Evolutionary conservation across 2,797 vertebrate genomes (phyloP), one percentile per base, ranked within the genome.

Genomic region (Galaxias olidus): DNA sequence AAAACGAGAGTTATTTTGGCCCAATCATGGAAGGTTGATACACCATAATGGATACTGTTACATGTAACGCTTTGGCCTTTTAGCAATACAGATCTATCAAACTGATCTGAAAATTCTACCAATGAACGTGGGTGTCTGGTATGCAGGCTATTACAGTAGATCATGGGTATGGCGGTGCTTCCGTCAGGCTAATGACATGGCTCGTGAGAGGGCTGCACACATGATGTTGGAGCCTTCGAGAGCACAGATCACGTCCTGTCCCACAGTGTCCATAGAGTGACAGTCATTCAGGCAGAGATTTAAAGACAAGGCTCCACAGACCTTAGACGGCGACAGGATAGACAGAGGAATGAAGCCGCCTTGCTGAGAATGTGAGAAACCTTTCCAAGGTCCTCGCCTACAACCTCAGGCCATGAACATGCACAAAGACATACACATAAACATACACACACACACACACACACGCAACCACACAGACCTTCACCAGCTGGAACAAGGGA

Each of bases 181-280:
- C 72, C 65, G 79, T 77, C 66, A 74, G 59, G 68, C 63, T 79
- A 67, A 78, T 84, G 75, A 72, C 78, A 46, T 63, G 62, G 41
- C 7, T 0, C 42, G 60, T 69, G 70, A 63, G 67, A 65, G 46
- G 41, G 55, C 59, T 71, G 79, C 66, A 73, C 75, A 78, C 77
- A 82, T 65, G 78, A 82, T 65, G 78, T 74, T 79, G 73, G 50
- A 64, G 65, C 70, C 76, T 66, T 74, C 68, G 63, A 42, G 46
- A 48, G 47, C 20, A 63, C 69, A 79, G n/a, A 82, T 67, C 61
- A 43, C 72, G 79, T 42, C 57, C 42, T 71, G 75, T 65, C 72
- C 69, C 68, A 43, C 14, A 73, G 60, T 63, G 66, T 55, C 59
- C 71, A 79, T 80, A 72, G 69, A 79, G 67, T 69, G 57, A 76